Conservation (phyloP, 2,888 invertebrate species). For the Orthonevra nobilis region DNA sequence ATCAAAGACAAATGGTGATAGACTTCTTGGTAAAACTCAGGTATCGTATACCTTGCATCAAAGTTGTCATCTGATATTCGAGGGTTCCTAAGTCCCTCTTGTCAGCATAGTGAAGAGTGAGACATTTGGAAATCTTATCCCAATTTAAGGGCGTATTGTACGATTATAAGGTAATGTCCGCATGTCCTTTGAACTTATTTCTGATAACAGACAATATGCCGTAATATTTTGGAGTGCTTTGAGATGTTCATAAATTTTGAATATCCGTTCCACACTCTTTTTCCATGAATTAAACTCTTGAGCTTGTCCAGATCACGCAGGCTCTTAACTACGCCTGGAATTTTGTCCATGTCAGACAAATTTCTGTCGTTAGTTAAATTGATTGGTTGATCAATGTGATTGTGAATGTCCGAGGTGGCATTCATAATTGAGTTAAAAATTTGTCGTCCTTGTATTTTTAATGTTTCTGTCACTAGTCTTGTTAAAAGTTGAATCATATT, state of each 20-base stretch:
- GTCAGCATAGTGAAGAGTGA: slow-evolving; percentile 6
- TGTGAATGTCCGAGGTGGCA: background rate
- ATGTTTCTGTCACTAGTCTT: too few relatives aligned
- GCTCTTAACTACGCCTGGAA: background rate
- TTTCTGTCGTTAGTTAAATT: slow-evolving; percentile 13
- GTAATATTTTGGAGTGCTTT: slow-evolving; percentile 27
- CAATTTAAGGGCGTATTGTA: background rate
- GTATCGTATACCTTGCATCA: slow-evolving; percentile 12
- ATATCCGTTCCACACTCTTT: slow-evolving; percentile 24
- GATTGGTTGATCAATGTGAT: slow-evolving; percentile 19
- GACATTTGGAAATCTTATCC: slow-evolving; percentile 4
- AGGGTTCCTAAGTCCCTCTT: slow-evolving; percentile 13
- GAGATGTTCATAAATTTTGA: slow-evolving; percentile 26
- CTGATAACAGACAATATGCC: slow-evolving; percentile 12
- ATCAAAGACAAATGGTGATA: slow-evolving; percentile 27
- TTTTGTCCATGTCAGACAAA: slow-evolving; percentile 12
- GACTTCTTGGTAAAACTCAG: slow-evolving; percentile 16
- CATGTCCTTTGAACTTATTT: slow-evolving; percentile 17
- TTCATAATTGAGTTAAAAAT: too few relatives aligned
- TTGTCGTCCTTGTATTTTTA: too few relatives aligned
- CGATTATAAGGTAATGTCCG: slow-evolving; percentile 13
- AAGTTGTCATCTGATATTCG: background rate
- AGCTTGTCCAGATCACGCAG: slow-evolving; percentile 3
- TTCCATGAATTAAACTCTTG: slow-evolving; percentile 21
- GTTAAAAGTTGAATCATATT: too few relatives aligned